These are phyloP conservation scores for Drosophila austrosaltans DNA, from an alignment of 2,888 invertebrate genomes.

Conservation along the genomic window DNA sequence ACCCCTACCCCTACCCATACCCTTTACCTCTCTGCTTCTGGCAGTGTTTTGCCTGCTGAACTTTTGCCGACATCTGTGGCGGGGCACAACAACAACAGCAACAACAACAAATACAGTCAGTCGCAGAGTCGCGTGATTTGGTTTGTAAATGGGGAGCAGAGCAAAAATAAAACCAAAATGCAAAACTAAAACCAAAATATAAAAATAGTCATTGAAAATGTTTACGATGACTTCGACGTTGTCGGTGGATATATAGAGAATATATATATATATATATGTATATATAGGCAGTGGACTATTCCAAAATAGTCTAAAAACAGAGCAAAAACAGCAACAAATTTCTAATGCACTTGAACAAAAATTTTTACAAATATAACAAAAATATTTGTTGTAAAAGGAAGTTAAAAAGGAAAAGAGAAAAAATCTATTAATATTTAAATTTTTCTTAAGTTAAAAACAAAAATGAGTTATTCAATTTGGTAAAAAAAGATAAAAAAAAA, in stretches of 20 bases:
- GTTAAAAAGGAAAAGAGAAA: slow-evolving; percentile 19
- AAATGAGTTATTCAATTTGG: too few relatives aligned
- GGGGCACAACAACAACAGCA: slow-evolving; percentile 42
- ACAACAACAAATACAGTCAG: slow-evolving; percentile 27
- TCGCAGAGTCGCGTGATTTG: slow-evolving; percentile 71
- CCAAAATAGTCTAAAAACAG: slow-evolving; percentile 61
- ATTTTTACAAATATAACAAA: too few relatives aligned
- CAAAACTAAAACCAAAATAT: slow-evolving; percentile 59
- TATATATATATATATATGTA: slow-evolving; percentile 4
- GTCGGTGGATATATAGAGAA: slow-evolving; percentile 6
- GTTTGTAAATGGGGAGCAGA: slow-evolving; percentile 70
- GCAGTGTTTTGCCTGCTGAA: slow-evolving; percentile 42
- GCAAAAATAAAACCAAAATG: slow-evolving; percentile 29
- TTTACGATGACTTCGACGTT: slow-evolving; percentile 57
- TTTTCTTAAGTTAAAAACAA: too few relatives aligned
- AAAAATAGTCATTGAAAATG: slow-evolving; percentile 79
- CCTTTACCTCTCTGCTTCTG: background rate
- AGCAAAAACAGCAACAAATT: background rate
- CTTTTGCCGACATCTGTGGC: slow-evolving; percentile 74
- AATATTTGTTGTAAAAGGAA: too few relatives aligned
- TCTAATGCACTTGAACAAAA: background rate
- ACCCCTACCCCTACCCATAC: background rate
- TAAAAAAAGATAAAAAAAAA: too few relatives aligned
- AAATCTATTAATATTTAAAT: background rate
- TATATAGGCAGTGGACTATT: slow-evolving; percentile 39